These are phyloP conservation scores for Vanessa cardui DNA, from an alignment of 2,888 invertebrate species.

Conservation along the genomic window DNA sequence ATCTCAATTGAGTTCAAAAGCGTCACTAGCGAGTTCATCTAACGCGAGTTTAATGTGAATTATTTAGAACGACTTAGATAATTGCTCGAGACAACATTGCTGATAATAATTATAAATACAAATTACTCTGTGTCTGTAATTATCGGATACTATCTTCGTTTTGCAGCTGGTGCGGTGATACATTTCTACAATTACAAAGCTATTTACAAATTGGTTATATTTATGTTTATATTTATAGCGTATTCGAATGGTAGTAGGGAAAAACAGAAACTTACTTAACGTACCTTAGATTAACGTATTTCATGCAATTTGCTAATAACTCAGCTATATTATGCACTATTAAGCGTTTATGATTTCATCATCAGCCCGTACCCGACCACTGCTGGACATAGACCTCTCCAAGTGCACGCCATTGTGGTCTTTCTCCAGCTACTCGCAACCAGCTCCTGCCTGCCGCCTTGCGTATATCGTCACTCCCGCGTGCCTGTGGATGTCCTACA, in stretches of 20 bases:
- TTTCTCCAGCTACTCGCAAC: too few species aligned
- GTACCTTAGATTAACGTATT: neutral
- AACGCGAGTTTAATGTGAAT: slow-evolving; percentile 44
- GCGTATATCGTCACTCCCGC: too few species aligned
- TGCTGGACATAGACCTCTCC: too few species aligned
- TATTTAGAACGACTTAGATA: slow-evolving; percentile 40
- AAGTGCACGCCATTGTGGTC: too few species aligned
- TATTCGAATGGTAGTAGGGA: neutral
- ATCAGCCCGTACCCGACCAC: too few species aligned
- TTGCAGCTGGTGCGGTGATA: slow-evolving; percentile 22
- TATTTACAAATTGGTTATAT: slow-evolving; percentile 4
- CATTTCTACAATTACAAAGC: slow-evolving; percentile 7
- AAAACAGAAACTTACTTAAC: neutral
- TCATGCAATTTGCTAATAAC: too few species aligned
- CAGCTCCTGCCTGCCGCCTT: too few species aligned
- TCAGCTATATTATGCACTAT: too few species aligned
- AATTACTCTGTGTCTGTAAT: slow-evolving; percentile 35
- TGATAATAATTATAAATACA: slow-evolving; percentile 40
- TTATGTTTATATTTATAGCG: neutral
- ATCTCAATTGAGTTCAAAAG: slow-evolving; percentile 35
- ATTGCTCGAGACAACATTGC: slow-evolving; percentile 40
- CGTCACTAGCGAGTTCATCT: slow-evolving; percentile 30
- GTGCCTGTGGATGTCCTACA: too few species aligned
- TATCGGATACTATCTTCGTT: slow-evolving; percentile 35
- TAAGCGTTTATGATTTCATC: too few species aligned